Evolutionary conservation across 2,888 invertebrate genomes (phyloP).

Genomic region (Balanococcus diminutus): DNA sequence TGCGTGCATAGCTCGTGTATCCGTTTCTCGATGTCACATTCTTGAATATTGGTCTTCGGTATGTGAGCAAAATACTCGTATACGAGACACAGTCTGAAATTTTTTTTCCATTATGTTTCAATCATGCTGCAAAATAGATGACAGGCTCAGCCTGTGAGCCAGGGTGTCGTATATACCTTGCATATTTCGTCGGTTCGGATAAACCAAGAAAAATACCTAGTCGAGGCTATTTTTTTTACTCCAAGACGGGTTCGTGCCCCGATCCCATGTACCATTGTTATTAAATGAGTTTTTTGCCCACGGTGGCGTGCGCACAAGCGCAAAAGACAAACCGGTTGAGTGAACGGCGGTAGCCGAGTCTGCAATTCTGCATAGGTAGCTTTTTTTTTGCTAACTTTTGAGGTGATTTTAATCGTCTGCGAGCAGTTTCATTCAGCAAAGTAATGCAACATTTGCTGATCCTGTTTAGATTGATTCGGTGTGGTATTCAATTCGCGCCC

Average conservation of each 20-base stretch:
- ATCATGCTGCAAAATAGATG: neutral
- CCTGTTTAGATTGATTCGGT: neutral
- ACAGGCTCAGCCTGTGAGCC: neutral
- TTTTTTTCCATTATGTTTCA: slow-evolving; percentile 5
- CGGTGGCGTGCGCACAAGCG: slow-evolving; percentile 12
- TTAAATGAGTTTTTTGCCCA: neutral
- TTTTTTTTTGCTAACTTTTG: no score
- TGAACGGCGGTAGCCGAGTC: neutral
- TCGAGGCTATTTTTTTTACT: neutral
- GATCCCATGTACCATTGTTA: neutral
- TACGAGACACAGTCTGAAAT: neutral
- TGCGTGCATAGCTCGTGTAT: slow-evolving; percentile 44
- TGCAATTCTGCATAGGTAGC: no score
- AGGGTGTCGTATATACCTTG: neutral
- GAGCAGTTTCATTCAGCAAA: no score
- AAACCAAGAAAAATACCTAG: neutral
- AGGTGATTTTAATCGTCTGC: no score
- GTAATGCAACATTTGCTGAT: neutral
- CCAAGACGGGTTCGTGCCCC: neutral
- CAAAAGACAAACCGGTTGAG: neutral
- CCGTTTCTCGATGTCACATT: slow-evolving; percentile 40
- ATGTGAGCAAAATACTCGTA: neutral
- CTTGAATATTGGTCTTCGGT: slow-evolving; percentile 41
- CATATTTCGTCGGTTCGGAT: neutral
- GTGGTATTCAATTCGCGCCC: neutral